phyloP scores from a whole-genome alignment of 2,888 invertebrate species.

The Tridacna gigas region DNA sequence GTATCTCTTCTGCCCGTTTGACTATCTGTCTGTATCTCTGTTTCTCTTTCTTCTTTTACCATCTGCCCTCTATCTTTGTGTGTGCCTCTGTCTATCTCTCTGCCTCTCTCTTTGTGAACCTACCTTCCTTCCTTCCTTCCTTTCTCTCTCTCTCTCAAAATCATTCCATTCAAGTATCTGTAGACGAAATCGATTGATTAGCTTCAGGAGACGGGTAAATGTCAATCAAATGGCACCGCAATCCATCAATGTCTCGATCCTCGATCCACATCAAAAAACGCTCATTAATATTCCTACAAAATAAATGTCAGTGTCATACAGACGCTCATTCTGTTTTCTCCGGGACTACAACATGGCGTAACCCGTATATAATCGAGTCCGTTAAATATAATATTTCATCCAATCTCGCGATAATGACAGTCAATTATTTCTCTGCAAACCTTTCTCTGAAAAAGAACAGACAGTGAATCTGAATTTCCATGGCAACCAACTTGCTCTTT shows the following conservation, averaged over 20 bases:
- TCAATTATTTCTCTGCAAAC: constrained; percentile 17
- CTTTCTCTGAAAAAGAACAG: constrained; percentile 28
- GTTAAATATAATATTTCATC: constrained; percentile 20
- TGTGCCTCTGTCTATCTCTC: too few species aligned
- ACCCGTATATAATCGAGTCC: not conserved
- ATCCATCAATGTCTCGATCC: constrained; percentile 14
- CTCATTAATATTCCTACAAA: constrained; percentile 19
- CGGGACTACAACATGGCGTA: not conserved
- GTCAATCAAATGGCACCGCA: not conserved
- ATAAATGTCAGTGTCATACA: constrained; percentile 24
- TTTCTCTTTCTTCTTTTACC: too few species aligned
- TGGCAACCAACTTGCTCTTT: not conserved
- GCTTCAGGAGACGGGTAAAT: not conserved
- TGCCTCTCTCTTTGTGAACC: too few species aligned
- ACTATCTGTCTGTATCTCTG: too few species aligned
- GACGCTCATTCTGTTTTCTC: constrained; percentile 8
- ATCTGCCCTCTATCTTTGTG: too few species aligned
- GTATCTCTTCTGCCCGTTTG: too few species aligned
- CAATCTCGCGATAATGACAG: constrained; percentile 8
- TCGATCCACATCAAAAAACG: constrained; percentile 15
- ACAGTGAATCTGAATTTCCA: not conserved
- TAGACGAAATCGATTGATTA: too few species aligned
- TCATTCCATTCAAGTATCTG: too few species aligned
- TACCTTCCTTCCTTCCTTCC: too few species aligned
- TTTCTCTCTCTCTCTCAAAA: too few species aligned